phyloP scores from a whole-genome alignment of 2,113 vertebrate genomes.

The Bubo scandiacus region DNA sequence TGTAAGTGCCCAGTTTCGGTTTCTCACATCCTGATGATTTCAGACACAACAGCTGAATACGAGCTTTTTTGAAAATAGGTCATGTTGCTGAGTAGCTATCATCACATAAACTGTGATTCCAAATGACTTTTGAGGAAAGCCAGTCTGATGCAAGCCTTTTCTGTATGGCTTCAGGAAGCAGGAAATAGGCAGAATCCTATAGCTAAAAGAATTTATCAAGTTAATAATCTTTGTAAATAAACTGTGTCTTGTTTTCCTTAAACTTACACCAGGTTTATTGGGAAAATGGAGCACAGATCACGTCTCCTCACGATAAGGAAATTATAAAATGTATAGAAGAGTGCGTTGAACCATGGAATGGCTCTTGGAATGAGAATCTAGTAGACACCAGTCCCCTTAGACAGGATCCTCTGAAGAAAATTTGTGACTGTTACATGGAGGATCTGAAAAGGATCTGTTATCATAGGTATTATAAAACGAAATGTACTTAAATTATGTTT shows the following conservation, averaged over 20 bases:
- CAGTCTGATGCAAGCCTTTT: background rate
- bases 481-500: fast-evolving
- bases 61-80: background rate
- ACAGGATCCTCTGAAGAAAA: slow-evolving; percentile 82
- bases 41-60: background rate
- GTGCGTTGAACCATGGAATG: slow-evolving; percentile 87
- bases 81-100: background rate
- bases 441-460: slow-evolving; percentile 87
- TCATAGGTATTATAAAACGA: slow-evolving; percentile 76
- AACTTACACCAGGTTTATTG: slow-evolving; percentile 84
- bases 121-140: background rate
- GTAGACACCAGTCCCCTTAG: slow-evolving; percentile 80
- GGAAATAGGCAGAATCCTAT: fast-evolving
- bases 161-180: background rate
- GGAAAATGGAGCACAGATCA: slow-evolving; percentile 92
- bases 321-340: slow-evolving; percentile 88
- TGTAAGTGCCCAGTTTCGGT: background rate
- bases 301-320: slow-evolving; percentile 88
- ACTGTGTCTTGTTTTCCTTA: background rate
- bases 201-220: background rate
- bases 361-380: slow-evolving; percentile 87
- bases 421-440: slow-evolving; percentile 86
- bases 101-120: background rate
- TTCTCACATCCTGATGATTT: background rate
- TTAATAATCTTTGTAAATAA: background rate